Evolutionary conservation across 2,797 vertebrate genomes (phyloP).

Genomic region (Ptychobarbus kaznakovi): DNA sequence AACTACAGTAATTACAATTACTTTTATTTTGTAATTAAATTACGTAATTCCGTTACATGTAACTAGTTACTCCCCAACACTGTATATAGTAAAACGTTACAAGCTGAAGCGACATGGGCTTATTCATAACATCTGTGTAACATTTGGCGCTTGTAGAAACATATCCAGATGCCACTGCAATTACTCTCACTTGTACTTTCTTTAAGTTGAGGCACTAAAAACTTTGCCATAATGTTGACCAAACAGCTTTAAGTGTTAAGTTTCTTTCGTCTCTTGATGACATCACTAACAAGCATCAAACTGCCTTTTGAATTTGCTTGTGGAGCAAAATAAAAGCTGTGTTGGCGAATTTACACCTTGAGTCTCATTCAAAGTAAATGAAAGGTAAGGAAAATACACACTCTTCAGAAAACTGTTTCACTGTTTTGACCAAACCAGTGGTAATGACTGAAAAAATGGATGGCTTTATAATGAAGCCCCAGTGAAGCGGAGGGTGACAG

Average conservation of each 20-base stretch:
- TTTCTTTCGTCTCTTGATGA: conserved; percentile 41
- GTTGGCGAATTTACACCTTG: conserved; percentile 13
- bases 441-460: conserved; percentile 63
- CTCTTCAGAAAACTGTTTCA: conserved; percentile 25
- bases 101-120: neutral
- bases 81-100: neutral
- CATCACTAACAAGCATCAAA: conserved; percentile 33
- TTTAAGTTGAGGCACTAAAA: conserved; percentile 45
- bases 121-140: conserved; percentile 44
- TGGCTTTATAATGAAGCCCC: neutral
- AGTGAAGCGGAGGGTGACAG: conserved; percentile 67
- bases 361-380: conserved; percentile 21
- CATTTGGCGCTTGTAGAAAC: conserved; percentile 44
- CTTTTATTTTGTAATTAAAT: too few species aligned
- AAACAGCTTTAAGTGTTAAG: conserved; percentile 51
- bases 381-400: conserved; percentile 27
- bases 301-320: conserved; percentile 26
- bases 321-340: conserved; percentile 27
- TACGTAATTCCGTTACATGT: too few species aligned
- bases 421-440: conserved; percentile 66
- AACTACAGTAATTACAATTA: too few species aligned
- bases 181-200: conserved; percentile 39
- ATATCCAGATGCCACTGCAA: conserved; percentile 47
- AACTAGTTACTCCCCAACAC: too few species aligned
- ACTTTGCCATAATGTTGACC: conserved; percentile 48